Base-by-base conservation (phyloP, 2,888 invertebrate genomes). In the Drosophila niveifrons region DNA sequence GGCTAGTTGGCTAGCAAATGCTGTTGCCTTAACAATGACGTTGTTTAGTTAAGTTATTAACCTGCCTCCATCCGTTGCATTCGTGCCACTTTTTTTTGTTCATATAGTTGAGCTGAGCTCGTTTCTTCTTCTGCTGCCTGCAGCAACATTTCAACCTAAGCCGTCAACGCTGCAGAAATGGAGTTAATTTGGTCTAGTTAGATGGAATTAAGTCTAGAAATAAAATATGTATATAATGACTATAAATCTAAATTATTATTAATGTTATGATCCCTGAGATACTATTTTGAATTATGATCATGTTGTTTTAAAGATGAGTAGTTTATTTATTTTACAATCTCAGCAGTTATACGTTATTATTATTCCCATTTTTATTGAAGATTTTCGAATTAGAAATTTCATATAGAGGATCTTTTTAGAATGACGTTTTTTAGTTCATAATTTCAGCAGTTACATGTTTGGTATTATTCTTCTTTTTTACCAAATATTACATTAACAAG, bases 11-110 rank as follows among this genome's bases (percentile, higher is more conserved):
- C 52, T 52, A 52, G 39, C 23, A 23, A 70, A 46, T 53, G 66
- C 70, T 31, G 66, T 68, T 31, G 63, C 56, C 46, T 58, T 44
- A 52, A 72, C 72, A 75, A 88, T 82, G 74, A 77, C 72, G 90
- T 72, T 88, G 87, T 86, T 85, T 90, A 88, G 84, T 83, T 88
- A 80, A 82, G 87, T 83, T 90, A 90, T 86, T 86, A 86, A 83
- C 89, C 75, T 70, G 89, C 66, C 63, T n/a, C 61, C 78, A 70
- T 50, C 51, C 72, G 29, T n/a, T 56, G 50, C 67, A 56, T 10
- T 53, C 55, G 44, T 70, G 65, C 65, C 67, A 23, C 41, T 57
- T 55, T 75, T 77, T 52, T 13, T 23, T 23, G n/a, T n/a, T 23
- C 23, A 23, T 6, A 39, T 56, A 56, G 66, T 78, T 64, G n/a